Base-by-base conservation (phyloP, 2,113 vertebrate genomes). In the Takifugu flavidus region DNA sequence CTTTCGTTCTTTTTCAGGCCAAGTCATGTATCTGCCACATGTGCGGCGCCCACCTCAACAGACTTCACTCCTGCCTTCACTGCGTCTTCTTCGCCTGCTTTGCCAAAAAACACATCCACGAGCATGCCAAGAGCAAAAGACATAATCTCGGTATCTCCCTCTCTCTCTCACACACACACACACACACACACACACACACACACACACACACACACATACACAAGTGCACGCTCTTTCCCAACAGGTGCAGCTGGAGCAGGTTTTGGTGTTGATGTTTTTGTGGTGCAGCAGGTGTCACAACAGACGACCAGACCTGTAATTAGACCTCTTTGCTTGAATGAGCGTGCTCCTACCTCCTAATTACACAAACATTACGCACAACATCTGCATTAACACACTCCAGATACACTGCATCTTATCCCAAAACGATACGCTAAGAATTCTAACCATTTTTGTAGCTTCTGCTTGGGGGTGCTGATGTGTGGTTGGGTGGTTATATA, bases 51-150 rank as follows among this genome's bases (percentile, higher is more conserved):
- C 88, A 90, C 83, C 91, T 99, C 83, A 99, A 93, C 90, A 91
- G 96, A 80, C 95, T 98, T 67, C 96, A 99, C 89, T 98, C 97
- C 82, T 99, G 96, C 88, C 95, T 98, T 72, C 94, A 96, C 88
- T 98, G 95, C 74, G 95, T 98, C 83, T 98, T 95, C 92, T 98
- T 99, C 49, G 96, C 94, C 89, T 99, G 96, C 86, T 99, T 98
- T 75, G 94, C 94, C 74, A 98, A 97, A 94, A 98, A 98, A 84
- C 97, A 99, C 82, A 98, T 98, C 85, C 97, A 99, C 44, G 97
- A 99, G 53, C 97, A 99, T 45, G 97, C 96, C 53, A 98, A 96
- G 92, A 93, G 92, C 76, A 99, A 98, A 74, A 92, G 96, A 85
- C 97, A 99, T 89, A 96, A 98, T 85, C 91, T 99, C 79, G 97